Percentiles rank a stretch among this genome's conserved stretches.
Conservation (phyloP, 2,888 invertebrate species). For the Biston betularia region DNA sequence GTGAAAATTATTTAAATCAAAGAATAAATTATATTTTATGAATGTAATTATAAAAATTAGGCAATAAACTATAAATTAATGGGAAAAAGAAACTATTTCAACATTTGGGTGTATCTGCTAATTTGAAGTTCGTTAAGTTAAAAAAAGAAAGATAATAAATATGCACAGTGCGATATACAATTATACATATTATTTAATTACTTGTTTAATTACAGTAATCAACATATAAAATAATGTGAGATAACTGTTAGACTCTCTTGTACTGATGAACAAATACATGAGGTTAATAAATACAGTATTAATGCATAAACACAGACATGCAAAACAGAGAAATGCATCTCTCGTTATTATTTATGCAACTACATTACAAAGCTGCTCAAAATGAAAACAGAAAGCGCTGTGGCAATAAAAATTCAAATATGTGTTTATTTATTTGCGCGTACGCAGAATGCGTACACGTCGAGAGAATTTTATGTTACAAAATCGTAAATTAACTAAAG, state of each 20-base stretch:
- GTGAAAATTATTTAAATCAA: too few relatives aligned
- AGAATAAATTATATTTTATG: too few relatives aligned
- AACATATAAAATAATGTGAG: neutral
- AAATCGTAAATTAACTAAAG: too few relatives aligned
- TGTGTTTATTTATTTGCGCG: neutral
- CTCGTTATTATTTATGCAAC: neutral
- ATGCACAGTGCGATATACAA: neutral
- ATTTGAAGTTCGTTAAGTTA: too few relatives aligned
- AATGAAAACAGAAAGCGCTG: conserved; percentile 2
- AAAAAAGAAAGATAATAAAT: neutral
- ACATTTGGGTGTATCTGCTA: too few relatives aligned
- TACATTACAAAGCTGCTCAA: neutral
- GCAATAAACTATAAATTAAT: too few relatives aligned
- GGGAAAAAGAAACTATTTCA: too few relatives aligned
- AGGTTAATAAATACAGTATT: conserved; percentile 4
- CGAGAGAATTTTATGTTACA: too few relatives aligned
- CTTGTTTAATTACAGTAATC: conserved; percentile 7
- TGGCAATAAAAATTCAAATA: neutral
- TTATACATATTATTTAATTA: conserved; percentile 4
- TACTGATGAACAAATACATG: conserved; percentile 10
- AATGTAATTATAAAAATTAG: too few relatives aligned
- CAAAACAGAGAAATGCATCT: conserved; percentile 21
- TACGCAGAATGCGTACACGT: too few relatives aligned
- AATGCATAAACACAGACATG: conserved; percentile 22
- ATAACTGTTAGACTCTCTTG: neutral